Conservation (phyloP, 2,113 vertebrate species). For the Colinus virginianus region DNA sequence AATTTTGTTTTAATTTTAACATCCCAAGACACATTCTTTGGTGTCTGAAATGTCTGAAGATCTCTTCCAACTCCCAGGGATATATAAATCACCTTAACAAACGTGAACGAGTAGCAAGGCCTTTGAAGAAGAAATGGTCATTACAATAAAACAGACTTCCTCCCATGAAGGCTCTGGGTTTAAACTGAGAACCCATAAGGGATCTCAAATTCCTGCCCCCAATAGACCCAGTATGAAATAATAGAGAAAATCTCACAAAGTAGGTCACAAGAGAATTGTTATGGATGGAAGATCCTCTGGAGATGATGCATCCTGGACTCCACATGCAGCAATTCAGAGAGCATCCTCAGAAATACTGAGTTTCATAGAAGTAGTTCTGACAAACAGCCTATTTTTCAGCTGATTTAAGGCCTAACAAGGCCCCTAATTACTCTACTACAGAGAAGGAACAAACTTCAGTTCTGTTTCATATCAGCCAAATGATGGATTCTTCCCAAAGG, state of each 20-base stretch:
- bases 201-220: neutral
- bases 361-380: neutral
- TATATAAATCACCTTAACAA: neutral
- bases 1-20: neutral
- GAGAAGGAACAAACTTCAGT: neutral
- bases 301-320: neutral
- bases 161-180: neutral
- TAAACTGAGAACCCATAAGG: neutral
- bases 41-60: neutral
- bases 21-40: neutral
- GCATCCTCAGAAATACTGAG: neutral
- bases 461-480: neutral
- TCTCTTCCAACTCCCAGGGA: neutral
- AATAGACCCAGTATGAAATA: neutral
- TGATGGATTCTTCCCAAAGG: neutral
- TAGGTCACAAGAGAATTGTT: neutral
- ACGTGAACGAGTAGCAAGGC: neutral
- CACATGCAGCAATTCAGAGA: neutral
- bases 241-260: neutral
- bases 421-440: neutral
- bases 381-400: neutral
- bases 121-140: neutral
- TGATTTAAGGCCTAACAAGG: neutral
- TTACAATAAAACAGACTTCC: neutral
- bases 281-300: neutral